Evolutionary conservation across 1,140 invertebrate species (phyloP), one percentile per base, ranked within the genome.

Genomic region (Dufourea novaeangliae): DNA sequence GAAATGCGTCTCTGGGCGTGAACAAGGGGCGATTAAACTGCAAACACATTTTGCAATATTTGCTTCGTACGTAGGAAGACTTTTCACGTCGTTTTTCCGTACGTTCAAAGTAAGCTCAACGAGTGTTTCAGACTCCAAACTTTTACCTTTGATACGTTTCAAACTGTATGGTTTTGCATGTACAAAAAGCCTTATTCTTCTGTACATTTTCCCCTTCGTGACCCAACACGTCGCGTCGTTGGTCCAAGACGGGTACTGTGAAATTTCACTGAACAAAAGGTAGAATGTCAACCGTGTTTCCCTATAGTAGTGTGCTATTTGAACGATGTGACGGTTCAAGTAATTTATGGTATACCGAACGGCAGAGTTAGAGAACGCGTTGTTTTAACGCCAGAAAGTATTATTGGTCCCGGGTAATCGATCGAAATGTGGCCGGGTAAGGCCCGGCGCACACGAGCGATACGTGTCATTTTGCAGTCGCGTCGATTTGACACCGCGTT

Each of bases 391-490:
- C 75, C 80, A 78, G 76, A 87, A 88, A 69, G 78, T 86, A 87
- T 87, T 82, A 86, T 91, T 91, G 90, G 90, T 91, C 89, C 90
- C 89, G 88, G 89, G 87, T 88, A 82, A 81, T 86, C 83, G 85
- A 82, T 90, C 87, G 78, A 88, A 88, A 78, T 84, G 84, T 85
- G 88, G 87, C 89, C 89, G 88, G 89, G 88, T 90, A 73, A n/a
- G n/a, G n/a, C n/a, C n/a, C n/a, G n/a, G n/a, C n/a, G n/a, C n/a
- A n/a, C n/a, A n/a, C n/a, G n/a, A n/a, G n/a, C n/a, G n/a, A n/a
- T n/a, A n/a, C n/a, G n/a, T n/a, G n/a, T n/a, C n/a, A n/a, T n/a
- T n/a, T n/a, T n/a, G n/a, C n/a, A n/a, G n/a, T n/a, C n/a, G n/a
- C n/a, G n/a, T n/a, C n/a, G n/a, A n/a, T n/a, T n/a, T n/a, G n/a